Conservation (phyloP, 2,113 vertebrate species). For the Notarius quadriscutis region DNA sequence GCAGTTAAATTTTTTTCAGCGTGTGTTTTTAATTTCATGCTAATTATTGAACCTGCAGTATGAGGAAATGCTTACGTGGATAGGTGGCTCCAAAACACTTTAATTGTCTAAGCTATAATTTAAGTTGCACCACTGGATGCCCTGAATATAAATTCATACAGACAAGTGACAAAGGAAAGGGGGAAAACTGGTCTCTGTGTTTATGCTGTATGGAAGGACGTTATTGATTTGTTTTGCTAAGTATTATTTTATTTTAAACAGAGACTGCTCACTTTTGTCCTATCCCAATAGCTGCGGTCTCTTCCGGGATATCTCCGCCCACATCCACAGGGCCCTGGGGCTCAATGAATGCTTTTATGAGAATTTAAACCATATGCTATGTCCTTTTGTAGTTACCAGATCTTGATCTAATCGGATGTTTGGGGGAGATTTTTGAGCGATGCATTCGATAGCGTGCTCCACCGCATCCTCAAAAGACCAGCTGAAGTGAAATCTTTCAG, state of each 20-base stretch:
- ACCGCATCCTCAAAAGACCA: background rate
- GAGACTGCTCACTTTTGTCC: background rate
- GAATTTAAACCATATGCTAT: background rate
- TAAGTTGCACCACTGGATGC: background rate
- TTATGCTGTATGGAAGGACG: background rate
- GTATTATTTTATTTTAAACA: background rate
- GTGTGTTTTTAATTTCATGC: background rate
- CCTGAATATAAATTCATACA: background rate
- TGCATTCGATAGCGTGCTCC: background rate
- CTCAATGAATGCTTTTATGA: background rate
- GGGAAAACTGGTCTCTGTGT: no score
- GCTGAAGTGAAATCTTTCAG: background rate
- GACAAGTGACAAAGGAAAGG: background rate
- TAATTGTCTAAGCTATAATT: background rate
- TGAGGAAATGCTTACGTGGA: constrained; percentile 34
- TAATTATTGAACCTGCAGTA: background rate
- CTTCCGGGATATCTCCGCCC: background rate
- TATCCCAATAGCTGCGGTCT: background rate
- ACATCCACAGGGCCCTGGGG: background rate
- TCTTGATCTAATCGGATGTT: background rate
- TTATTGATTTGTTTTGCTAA: background rate
- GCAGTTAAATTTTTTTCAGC: background rate
- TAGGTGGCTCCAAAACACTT: background rate
- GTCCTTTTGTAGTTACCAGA: background rate
- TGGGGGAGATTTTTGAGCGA: background rate